These are phyloP conservation scores for Eucriotettix oculatus DNA, from an alignment of 2,888 invertebrate genomes.

Conservation along the genomic window DNA sequence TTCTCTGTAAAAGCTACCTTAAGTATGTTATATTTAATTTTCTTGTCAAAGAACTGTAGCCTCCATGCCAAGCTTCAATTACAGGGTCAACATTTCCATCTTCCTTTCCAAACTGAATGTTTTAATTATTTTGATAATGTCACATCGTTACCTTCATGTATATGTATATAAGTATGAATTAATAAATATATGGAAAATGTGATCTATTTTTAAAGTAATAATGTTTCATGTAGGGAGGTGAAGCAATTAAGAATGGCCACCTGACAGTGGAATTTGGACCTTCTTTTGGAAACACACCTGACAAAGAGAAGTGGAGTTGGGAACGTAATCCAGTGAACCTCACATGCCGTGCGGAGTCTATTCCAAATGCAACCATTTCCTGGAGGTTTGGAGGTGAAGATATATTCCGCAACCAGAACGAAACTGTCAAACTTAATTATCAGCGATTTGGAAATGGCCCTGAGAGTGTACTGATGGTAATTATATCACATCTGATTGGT, in stretches of 20 bases:
- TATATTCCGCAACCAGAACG: constrained; percentile 16
- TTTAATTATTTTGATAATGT: too few species aligned
- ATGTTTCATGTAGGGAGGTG: constrained; percentile 35
- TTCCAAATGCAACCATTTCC: constrained; percentile 82
- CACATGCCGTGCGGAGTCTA: constrained; percentile 68
- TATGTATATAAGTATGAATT: too few species aligned
- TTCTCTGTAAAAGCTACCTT: too few species aligned
- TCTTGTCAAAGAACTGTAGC: too few species aligned
- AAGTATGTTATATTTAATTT: too few species aligned
- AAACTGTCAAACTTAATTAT: constrained; percentile 31
- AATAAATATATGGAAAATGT: too few species aligned
- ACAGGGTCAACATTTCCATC: too few species aligned
- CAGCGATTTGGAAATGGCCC: constrained; percentile 50
- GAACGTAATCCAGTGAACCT: constrained; percentile 63
- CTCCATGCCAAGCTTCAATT: too few species aligned
- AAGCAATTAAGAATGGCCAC: constrained; percentile 61
- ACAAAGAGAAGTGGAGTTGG: constrained; percentile 64
- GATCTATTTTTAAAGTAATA: too few species aligned
- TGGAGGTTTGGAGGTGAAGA: constrained; percentile 44
- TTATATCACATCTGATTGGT: not conserved
- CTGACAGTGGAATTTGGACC: constrained; percentile 69
- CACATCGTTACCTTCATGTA: too few species aligned
- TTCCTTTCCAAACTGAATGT: too few species aligned
- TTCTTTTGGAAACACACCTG: constrained; percentile 51
- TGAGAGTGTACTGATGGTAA: constrained; percentile 40